A percentile compares a stretch with the other conserved stretches of the same genome.
phyloP scores from a whole-genome alignment of 2,888 invertebrate species.

The Eilema caniola region DNA sequence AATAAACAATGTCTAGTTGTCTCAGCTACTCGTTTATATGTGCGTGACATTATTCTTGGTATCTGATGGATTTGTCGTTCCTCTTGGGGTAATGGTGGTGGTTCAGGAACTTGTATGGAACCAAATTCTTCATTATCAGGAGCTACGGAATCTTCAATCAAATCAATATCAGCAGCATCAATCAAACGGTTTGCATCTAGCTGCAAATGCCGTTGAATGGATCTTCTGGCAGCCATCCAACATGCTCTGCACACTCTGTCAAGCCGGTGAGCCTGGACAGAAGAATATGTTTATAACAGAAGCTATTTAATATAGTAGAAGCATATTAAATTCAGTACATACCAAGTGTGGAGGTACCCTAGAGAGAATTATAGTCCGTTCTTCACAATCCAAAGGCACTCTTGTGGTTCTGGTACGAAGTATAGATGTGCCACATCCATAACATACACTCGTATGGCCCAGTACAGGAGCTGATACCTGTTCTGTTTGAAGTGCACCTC shows the following conservation, averaged over 20 bases:
- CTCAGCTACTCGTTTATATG: slow-evolving; percentile 3
- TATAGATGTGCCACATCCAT: background rate
- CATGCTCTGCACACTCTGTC: background rate
- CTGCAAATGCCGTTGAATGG: background rate
- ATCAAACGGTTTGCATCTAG: background rate
- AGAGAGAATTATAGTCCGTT: background rate
- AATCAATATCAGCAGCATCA: background rate
- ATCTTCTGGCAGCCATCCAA: background rate
- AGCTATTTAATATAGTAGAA: too few relatives aligned
- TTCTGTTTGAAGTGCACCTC: background rate
- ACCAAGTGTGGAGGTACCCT: background rate
- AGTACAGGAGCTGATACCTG: background rate
- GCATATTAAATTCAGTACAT: background rate
- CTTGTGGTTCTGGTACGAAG: background rate
- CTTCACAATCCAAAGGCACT: background rate
- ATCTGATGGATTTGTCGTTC: background rate
- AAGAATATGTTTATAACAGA: background rate
- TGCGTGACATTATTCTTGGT: slow-evolving; percentile 6
- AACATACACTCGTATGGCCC: slow-evolving; percentile 8
- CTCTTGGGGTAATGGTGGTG: slow-evolving; percentile 5
- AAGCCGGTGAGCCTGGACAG: background rate
- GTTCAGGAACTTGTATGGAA: too few relatives aligned
- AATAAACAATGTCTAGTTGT: background rate
- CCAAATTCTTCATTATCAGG: too few relatives aligned
- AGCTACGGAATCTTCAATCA: background rate